These are phyloP conservation scores for Neodon shergylaensis DNA, from an alignment of 2,113 vertebrate species.

Conservation along the genomic window DNA sequence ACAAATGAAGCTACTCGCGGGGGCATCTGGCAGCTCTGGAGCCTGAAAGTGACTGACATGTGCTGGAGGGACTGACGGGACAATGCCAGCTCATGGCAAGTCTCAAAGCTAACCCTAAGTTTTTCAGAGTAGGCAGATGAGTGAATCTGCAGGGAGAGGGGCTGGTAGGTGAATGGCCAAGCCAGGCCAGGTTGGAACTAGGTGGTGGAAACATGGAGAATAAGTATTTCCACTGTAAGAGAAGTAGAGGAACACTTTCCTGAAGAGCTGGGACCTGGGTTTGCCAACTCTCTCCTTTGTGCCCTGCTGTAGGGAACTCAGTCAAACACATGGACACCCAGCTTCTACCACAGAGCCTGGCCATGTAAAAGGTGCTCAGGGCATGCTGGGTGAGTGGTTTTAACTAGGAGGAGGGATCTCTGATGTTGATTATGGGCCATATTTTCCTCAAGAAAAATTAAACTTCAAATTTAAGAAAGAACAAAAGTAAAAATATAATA, in stretches of 20 bases:
- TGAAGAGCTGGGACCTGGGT: background rate
- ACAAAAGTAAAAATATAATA: conserved; percentile 51
- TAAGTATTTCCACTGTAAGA: background rate
- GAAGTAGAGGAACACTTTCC: background rate
- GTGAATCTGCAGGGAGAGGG: background rate
- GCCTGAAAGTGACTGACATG: background rate
- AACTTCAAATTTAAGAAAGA: conserved; percentile 60
- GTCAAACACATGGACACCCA: too few relatives aligned
- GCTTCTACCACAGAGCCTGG: background rate
- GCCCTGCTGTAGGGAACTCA: background rate
- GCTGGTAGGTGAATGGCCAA: background rate
- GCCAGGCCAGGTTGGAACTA: background rate
- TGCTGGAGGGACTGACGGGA: background rate
- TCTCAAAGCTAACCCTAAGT: background rate
- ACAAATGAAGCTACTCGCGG: background rate
- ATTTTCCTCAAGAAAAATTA: conserved; percentile 58
- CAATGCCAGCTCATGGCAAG: background rate
- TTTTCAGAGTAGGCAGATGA: background rate
- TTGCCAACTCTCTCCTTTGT: background rate
- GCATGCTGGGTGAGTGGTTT: background rate
- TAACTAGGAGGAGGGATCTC: conserved; percentile 1
- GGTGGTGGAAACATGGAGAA: background rate
- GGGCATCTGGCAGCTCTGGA: background rate
- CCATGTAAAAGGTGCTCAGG: background rate
- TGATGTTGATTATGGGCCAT: background rate